Base-by-base conservation (phyloP, 2,797 vertebrate species). In the Dallia pectoralis region DNA sequence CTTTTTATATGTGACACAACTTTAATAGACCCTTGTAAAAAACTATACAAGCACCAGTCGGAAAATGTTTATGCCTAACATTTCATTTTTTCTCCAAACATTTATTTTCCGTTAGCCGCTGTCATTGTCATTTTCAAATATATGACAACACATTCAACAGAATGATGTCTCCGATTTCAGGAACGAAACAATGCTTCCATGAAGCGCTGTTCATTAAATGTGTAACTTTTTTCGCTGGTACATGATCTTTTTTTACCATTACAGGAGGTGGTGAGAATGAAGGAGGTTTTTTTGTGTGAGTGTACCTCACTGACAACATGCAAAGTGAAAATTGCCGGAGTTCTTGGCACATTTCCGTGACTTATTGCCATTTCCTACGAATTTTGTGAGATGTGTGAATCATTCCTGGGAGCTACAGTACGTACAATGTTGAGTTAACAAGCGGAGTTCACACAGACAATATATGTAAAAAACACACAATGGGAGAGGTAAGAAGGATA, bases 201-300 rank as follows among this genome's bases (percentile, higher is more conserved):
- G 87, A 91, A 85, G 79, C 90, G 80, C 90, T 85, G 89, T 92
- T 96, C 92, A 96, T 96, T 95, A 95, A 93, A 96, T 79, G 92
- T 96, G 94, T 89, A 91, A 93, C 88, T 89, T 14, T 89, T 89
- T 85, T 92, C 83, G 73, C 89, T 91, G 74, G 67, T 86, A 77
- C 82, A 73, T 76, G 75, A 59, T 22, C 3, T 11, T 44, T 11
- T 44, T 44, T 11, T 59, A 27, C 53, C 25, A 80, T 89, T 80
- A 79, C 86, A 86, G 80, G 64, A 83, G 81, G 74, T 78, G 84
- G 81, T 87, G 91, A 92, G 87, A 92, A 92, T 40, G 90, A 91
- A 8, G 89, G 81, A 71, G 84, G 64, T 81, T 69, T 4, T 69
- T 73, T 25, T 64, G 48, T 18, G 67, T 77, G 77, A 89, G 86